A percentile compares a stretch with the other conserved stretches of the same genome.
phyloP scores from a whole-genome alignment of 2,888 invertebrate species.

The Cetonia aurata region DNA sequence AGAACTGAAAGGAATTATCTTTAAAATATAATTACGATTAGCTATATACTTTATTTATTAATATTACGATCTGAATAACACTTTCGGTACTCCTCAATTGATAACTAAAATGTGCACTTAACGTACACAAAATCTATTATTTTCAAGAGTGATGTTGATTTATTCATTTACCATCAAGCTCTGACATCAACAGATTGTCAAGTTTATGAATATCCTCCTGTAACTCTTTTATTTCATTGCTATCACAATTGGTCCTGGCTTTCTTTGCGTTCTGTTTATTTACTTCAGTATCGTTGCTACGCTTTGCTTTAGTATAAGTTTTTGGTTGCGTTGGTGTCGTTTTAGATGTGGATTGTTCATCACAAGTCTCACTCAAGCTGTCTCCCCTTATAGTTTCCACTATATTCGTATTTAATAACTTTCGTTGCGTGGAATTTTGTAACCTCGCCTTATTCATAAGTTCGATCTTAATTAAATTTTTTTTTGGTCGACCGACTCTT shows the following conservation, averaged over 20 bases:
- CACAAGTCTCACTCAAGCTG: too few relatives aligned
- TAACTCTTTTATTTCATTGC: constrained; percentile 2
- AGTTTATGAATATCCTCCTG: constrained; percentile 25
- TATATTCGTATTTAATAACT: too few relatives aligned
- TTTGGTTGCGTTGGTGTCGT: background rate
- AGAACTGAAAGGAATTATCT: too few relatives aligned
- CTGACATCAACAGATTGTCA: constrained; percentile 15
- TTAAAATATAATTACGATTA: too few relatives aligned
- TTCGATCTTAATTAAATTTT: constrained; percentile 41
- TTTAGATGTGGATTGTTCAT: background rate
- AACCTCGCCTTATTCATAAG: constrained; percentile 46
- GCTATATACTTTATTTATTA: too few relatives aligned
- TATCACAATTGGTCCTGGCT: background rate
- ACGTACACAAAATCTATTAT: background rate
- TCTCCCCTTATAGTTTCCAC: background rate
- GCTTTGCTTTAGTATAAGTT: constrained; percentile 1
- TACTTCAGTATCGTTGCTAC: background rate
- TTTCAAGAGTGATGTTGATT: background rate
- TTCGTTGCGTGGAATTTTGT: background rate
- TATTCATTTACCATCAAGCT: background rate
- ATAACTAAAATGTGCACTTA: background rate
- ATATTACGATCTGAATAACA: too few relatives aligned
- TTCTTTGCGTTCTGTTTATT: background rate
- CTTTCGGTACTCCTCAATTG: too few relatives aligned
- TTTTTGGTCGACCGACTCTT: constrained; percentile 47